These are phyloP conservation scores for Palythoa caribaeorum DNA, from an alignment of 92 coral and sea anemone species.

Conservation along the genomic window DNA sequence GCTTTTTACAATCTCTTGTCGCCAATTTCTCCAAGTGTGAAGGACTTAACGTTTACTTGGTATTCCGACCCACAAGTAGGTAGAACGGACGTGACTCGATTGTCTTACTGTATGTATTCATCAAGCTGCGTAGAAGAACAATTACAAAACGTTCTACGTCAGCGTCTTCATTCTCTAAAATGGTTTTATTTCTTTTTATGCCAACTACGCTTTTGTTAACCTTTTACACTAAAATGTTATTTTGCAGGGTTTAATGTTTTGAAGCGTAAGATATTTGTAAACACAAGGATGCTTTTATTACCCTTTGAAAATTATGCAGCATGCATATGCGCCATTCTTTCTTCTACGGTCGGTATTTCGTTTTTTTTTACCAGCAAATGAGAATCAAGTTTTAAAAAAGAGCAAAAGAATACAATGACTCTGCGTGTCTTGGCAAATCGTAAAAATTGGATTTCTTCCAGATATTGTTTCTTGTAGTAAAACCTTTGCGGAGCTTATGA, in stretches of 20 bases:
- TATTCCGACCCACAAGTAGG: constrained; percentile 86
- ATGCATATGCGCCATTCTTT: background rate
- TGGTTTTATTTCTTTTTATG: background rate
- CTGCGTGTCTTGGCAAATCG: too few relatives aligned
- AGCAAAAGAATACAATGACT: too few relatives aligned
- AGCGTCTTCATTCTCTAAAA: background rate
- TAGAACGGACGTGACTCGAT: constrained; percentile 64
- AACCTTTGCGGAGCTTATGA: too few relatives aligned
- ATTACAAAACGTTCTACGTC: background rate
- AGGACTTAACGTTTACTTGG: constrained; percentile 71
- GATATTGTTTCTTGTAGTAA: too few relatives aligned
- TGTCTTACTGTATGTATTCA: background rate
- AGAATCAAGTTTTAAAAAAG: too few relatives aligned
- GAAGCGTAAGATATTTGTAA: background rate
- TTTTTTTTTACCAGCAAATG: background rate
- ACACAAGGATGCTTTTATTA: background rate
- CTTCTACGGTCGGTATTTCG: background rate
- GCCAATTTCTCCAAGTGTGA: constrained; percentile 70
- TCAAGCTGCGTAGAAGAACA: background rate
- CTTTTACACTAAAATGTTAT: background rate
- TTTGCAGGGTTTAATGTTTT: background rate
- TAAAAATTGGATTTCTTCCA: too few relatives aligned
- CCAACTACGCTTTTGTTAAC: background rate
- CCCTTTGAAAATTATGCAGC: background rate
- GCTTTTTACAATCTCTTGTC: constrained; percentile 81